Evolutionary conservation across 2,888 invertebrate genomes (phyloP).

Genomic region (Thysanoteuthis rhombus): DNA sequence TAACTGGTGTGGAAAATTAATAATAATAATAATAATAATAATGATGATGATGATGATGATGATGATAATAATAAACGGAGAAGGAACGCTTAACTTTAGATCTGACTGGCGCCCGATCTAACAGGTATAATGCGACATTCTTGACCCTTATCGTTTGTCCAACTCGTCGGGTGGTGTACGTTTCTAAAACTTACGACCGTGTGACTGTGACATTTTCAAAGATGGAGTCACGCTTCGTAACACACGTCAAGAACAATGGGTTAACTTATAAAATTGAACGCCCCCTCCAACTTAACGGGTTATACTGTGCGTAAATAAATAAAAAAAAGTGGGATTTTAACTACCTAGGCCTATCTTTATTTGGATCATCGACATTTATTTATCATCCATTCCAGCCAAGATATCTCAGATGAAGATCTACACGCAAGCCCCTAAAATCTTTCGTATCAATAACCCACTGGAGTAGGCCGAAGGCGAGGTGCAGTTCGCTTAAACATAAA

Average conservation of each 20-base stretch:
- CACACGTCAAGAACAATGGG: neutral
- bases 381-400: neutral
- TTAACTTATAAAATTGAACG: neutral
- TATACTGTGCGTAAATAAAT: neutral
- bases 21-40: too few relatives aligned
- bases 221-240: neutral
- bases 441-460: neutral
- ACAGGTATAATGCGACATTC: neutral
- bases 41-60: too few relatives aligned
- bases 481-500: too few relatives aligned
- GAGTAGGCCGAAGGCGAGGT: too few relatives aligned
- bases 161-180: neutral
- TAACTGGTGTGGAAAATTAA: too few relatives aligned
- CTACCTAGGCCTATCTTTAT: neutral
- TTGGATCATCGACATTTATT: neutral
- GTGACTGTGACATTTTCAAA: neutral
- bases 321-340: neutral
- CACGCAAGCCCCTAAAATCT: neutral
- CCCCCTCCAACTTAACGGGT: neutral
- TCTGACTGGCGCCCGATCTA: neutral
- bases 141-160: neutral
- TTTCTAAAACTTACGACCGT: neutral
- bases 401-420: neutral
- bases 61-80: neutral
- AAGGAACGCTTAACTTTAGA: neutral